Conservation (phyloP, 2,797 vertebrate species). For the Sebastes matsubarae region DNA sequence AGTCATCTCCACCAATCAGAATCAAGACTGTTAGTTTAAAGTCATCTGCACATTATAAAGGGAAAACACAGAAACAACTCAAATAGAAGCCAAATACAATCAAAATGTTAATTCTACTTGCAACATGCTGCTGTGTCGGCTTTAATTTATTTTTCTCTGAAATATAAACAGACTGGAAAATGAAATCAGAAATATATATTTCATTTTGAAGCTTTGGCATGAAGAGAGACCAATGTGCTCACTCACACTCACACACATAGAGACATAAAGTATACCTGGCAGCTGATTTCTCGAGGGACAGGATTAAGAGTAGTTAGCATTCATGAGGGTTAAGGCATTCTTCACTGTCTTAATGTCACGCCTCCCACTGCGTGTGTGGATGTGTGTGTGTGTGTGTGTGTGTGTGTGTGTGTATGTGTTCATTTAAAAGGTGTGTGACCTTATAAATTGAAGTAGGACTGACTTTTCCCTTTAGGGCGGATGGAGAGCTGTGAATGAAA, state of each 20-base stretch:
- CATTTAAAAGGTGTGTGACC: background rate
- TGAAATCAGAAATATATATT: background rate
- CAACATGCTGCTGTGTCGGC: background rate
- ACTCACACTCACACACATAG: background rate
- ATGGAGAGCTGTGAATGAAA: background rate
- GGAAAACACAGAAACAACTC: background rate
- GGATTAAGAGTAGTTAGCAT: slow-evolving; percentile 42
- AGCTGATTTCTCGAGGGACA: background rate
- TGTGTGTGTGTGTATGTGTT: background rate
- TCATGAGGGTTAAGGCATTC: slow-evolving; percentile 26
- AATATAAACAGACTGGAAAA: background rate
- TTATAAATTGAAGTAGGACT: background rate
- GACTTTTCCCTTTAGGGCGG: background rate
- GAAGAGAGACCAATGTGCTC: background rate
- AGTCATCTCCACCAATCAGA: too few species aligned
- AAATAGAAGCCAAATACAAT: background rate
- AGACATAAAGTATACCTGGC: background rate
- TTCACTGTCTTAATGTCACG: slow-evolving; percentile 16
- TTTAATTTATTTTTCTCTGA: background rate
- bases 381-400: too few species aligned
- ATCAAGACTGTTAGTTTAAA: too few species aligned
- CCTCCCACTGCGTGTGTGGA: background rate
- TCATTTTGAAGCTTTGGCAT: background rate
- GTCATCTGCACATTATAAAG: background rate
- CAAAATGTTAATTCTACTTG: background rate